Conservation (phyloP, 2,888 invertebrate genomes). For the Subacronicta megacephala region DNA sequence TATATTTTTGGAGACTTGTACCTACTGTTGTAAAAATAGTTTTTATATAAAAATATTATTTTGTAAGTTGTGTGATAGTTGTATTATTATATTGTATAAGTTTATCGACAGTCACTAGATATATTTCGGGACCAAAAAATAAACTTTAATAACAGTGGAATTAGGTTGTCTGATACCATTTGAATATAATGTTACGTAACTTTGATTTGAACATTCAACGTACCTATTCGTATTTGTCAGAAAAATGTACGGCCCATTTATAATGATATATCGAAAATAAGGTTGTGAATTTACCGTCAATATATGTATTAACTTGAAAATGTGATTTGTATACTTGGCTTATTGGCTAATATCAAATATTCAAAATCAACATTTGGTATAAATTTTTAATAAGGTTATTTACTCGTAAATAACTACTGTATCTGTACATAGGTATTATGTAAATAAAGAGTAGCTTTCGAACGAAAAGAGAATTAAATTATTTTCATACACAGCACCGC, state of each 20-base stretch:
- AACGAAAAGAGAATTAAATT: conserved; percentile 67
- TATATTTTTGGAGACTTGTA: conserved; percentile 71
- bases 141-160: conserved; percentile 75
- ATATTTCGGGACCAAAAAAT: conserved; percentile 77
- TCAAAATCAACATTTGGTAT: too few relatives aligned
- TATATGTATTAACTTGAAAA: conserved; percentile 4
- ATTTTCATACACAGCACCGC: conserved; percentile 56
- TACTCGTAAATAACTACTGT: conserved; percentile 10
- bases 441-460: conserved; percentile 48
- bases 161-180: conserved; percentile 25
- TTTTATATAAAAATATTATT: conserved; percentile 56
- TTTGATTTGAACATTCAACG: conserved; percentile 30
- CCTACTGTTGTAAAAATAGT: conserved; percentile 66
- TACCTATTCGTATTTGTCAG: background rate
- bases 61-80: conserved; percentile 81
- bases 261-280: conserved; percentile 5
- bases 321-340: conserved; percentile 20
- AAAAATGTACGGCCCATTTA: too few relatives aligned
- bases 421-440: conserved; percentile 63
- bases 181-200: conserved; percentile 13
- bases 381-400: background rate
- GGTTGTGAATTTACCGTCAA: conserved; percentile 50
- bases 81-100: conserved; percentile 78
- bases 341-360: conserved; percentile 11
- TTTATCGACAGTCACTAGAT: conserved; percentile 63